Evolutionary conservation across 1,140 invertebrate genomes (phyloP).

Genomic region (Diorhabda sublineata): DNA sequence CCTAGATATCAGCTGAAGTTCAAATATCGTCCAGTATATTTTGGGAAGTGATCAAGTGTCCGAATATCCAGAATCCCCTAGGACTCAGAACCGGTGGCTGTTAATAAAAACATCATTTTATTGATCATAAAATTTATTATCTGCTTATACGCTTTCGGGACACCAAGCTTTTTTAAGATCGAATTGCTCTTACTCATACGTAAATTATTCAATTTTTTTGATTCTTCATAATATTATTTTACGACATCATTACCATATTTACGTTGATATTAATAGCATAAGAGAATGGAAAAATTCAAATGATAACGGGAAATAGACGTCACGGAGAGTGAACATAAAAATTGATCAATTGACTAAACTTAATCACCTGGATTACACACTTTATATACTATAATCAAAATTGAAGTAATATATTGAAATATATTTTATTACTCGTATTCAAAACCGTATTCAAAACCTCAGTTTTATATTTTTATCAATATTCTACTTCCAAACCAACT

Average conservation of each 20-base stretch:
- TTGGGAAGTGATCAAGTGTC: slow-evolving; percentile 11
- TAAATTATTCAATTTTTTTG: slow-evolving; percentile 11
- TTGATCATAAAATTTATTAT: slow-evolving; percentile 15
- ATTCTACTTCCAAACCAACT: too few relatives aligned
- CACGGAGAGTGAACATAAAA: background rate
- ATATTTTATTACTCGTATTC: background rate
- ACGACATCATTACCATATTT: slow-evolving; percentile 4
- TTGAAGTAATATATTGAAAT: background rate
- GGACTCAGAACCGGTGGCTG: slow-evolving; percentile 6
- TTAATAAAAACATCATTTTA: slow-evolving; percentile 17
- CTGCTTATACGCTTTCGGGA: slow-evolving; percentile 11
- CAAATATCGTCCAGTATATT: slow-evolving; percentile 14
- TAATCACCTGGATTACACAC: background rate
- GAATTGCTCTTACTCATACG: slow-evolving; percentile 5
- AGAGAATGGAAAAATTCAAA: background rate
- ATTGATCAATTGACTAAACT: background rate
- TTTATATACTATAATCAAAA: background rate
- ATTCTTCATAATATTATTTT: background rate
- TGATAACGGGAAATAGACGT: too few relatives aligned
- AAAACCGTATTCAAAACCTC: too few relatives aligned
- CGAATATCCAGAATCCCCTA: background rate
- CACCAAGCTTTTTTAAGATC: slow-evolving; percentile 10
- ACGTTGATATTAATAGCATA: background rate
- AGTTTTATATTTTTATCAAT: background rate
- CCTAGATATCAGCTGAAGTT: background rate